Conservation (phyloP, 2,888 invertebrate genomes). For the Dascillus cervinus region DNA sequence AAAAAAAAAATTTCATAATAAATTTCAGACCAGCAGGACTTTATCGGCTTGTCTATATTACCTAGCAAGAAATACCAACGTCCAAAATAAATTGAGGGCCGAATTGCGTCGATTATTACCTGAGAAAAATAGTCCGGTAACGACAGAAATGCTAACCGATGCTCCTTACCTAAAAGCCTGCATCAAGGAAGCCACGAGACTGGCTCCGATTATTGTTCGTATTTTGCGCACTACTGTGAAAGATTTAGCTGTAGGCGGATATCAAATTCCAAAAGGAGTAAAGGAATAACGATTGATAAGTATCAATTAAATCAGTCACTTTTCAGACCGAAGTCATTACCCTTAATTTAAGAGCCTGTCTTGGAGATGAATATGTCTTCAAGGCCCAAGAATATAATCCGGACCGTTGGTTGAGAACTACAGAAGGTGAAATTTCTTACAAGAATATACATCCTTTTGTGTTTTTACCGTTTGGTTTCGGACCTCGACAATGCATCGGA, state of each 20-base stretch:
- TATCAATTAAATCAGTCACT: not conserved
- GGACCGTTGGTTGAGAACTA: slow-evolving; percentile 28
- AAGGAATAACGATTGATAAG: slow-evolving; percentile 7
- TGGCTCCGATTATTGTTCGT: slow-evolving; percentile 27
- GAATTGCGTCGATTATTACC: slow-evolving; percentile 34
- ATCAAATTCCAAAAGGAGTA: slow-evolving; percentile 38
- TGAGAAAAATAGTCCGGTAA: slow-evolving; percentile 30
- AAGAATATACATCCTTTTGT: slow-evolving; percentile 48
- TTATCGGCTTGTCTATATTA: slow-evolving; percentile 40
- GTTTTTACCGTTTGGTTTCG: slow-evolving; percentile 61
- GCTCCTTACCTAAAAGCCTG: slow-evolving; percentile 53
- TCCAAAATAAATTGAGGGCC: slow-evolving; percentile 38
- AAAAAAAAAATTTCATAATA: not conserved
- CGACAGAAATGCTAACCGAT: slow-evolving; percentile 33
- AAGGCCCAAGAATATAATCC: slow-evolving; percentile 28
- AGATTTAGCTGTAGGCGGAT: slow-evolving; percentile 35
- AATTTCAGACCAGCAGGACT: slow-evolving; percentile 43
- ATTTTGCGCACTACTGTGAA: slow-evolving; percentile 25
- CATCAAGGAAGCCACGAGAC: slow-evolving; percentile 53
- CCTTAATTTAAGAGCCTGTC: slow-evolving; percentile 2
- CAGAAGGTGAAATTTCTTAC: slow-evolving; percentile 19
- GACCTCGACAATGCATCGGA: slow-evolving; percentile 61
- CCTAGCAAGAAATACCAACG: slow-evolving; percentile 40
- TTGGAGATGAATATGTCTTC: slow-evolving; percentile 12
- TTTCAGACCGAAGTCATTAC: slow-evolving; percentile 17